Evolutionary conservation across 2,797 vertebrate genomes (phyloP).

Genomic region (Choloepus didactylus): DNA sequence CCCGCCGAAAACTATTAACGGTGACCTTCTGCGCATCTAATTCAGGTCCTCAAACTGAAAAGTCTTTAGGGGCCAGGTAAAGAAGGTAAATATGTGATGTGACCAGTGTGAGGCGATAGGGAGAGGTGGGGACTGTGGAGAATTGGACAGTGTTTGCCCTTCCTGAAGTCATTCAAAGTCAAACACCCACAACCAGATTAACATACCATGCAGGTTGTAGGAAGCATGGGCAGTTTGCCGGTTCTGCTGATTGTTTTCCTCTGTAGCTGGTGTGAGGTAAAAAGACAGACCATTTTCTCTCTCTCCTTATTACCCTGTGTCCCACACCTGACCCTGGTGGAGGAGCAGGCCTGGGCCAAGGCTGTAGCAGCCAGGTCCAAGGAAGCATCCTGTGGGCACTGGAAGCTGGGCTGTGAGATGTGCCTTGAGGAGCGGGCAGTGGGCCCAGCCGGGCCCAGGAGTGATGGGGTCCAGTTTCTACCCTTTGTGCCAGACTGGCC

Average conservation of each 20-base stretch:
- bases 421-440: not conserved
- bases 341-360: not conserved
- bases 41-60: not conserved
- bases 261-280: not conserved
- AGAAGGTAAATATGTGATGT: rapidly evolving
- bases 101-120: rapidly evolving
- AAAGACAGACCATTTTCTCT: not conserved
- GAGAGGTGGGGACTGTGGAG: rapidly evolving
- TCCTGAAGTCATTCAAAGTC: rapidly evolving
- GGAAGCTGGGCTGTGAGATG: rapidly evolving
- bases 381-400: not conserved
- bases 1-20: not conserved
- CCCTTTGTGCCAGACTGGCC: not conserved
- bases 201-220: rapidly evolving
- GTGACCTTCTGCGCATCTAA: not conserved
- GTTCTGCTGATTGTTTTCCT: rapidly evolving
- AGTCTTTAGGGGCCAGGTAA: not conserved
- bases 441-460: not conserved
- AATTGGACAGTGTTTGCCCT: not conserved
- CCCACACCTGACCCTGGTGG: rapidly evolving
- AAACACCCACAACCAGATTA: not conserved
- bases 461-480: rapidly evolving
- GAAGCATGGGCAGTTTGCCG: not conserved
- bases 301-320: not conserved
- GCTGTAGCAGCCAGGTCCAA: not conserved